Evolutionary conservation across 23 tunicate genomes (phyloP), one percentile per base, ranked within the genome.

Genomic region (Trididemnum nubilum): DNA sequence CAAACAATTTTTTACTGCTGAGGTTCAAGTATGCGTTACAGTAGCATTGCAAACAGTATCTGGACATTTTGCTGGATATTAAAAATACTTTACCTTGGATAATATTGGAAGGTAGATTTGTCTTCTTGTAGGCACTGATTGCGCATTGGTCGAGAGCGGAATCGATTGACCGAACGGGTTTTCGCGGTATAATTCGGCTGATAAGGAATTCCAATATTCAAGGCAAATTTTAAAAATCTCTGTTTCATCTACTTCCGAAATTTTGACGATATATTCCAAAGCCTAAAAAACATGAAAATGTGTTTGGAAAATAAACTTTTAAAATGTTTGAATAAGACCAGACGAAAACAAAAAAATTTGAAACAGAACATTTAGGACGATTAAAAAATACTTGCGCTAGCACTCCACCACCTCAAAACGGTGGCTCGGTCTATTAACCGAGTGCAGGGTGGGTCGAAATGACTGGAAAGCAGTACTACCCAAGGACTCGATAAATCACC

Each of bases 171-270:
- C 78, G 77, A 93, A 93, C 0, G 99, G 99, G 44, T 82, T 83
- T 76, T 91, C 99, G 27, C 94, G 59, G 91, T 96, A 96, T 22
- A 96, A 65, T 33, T 96, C 99, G 2, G 94, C 90, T 34, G 88
- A 67, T 21, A 96, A 83, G 27, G 92, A 76, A 49, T 96, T 84
- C 99, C 99, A 96, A 58, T 91, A 96, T 57, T 96, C 99, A 65
- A 96, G 83, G 71, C 99, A 96, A 25, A 96, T 88, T 59, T 96
- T 96, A 51, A 96, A 96, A n/a, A 96, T 91, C 80, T 96, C 99
- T 0, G 97, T 91, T 57, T 96, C 99, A 49, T 96, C 99, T 0
- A 96, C 99, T 76, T 96, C 99, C 0, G 97, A 91, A 50, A 96
- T 96, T 51, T 88, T 76, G 34, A 96, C 99, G 54, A 96, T 92